These are phyloP conservation scores for Platanista minor DNA, from an alignment of 2,113 vertebrate species.

Conservation along the genomic window DNA sequence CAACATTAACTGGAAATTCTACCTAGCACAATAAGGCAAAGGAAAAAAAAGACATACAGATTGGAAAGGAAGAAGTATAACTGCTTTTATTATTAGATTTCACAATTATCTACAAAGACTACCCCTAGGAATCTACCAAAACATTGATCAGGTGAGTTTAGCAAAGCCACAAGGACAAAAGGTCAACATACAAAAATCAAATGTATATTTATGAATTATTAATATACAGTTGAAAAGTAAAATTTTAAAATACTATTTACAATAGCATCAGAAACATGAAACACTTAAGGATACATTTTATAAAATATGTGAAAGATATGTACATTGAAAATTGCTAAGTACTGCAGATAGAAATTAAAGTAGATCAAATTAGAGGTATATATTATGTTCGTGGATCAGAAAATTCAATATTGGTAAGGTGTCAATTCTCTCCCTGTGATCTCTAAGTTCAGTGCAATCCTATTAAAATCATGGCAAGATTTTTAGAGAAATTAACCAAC, in stretches of 20 bases:
- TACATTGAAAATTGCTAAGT: neutral
- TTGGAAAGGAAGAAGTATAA: neutral
- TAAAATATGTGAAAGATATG: neutral
- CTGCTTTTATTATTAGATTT: neutral
- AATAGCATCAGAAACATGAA: neutral
- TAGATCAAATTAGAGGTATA: neutral
- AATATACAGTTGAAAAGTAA: neutral
- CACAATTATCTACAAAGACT: neutral
- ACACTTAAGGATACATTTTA: neutral
- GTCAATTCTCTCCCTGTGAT: neutral
- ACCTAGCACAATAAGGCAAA: neutral
- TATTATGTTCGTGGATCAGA: neutral
- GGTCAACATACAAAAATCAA: neutral
- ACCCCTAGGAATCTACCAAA: neutral
- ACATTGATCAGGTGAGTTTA: neutral
- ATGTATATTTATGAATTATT: neutral
- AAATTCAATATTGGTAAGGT: neutral
- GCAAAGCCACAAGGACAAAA: neutral
- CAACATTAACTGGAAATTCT: neutral
- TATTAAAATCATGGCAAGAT: neutral
- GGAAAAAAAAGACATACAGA: neutral
- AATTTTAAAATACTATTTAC: neutral
- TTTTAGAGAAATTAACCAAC: neutral
- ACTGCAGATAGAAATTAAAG: neutral
- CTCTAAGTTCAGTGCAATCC: neutral